These are phyloP conservation scores for Phragmatobia fuliginosa DNA, from an alignment of 2,888 invertebrate genomes.

Conservation along the genomic window DNA sequence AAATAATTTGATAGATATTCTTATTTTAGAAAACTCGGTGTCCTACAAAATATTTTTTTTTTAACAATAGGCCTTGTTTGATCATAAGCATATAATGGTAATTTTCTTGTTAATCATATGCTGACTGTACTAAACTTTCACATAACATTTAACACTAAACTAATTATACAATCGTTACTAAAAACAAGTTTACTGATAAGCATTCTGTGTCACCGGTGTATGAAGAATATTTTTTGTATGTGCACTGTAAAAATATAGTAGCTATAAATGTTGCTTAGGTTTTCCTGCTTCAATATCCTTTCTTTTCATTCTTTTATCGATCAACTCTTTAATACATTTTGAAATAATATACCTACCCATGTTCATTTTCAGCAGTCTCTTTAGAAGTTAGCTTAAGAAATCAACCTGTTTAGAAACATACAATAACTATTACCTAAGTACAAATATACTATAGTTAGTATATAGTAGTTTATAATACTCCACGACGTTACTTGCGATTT, in stretches of 20 bases:
- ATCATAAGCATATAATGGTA: background rate
- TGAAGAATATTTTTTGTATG: background rate
- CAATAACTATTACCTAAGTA: too few species aligned
- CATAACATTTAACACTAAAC: background rate
- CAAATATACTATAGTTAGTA: too few species aligned
- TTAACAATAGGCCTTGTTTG: background rate
- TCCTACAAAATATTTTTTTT: background rate
- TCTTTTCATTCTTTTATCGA: background rate
- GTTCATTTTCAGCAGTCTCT: too few species aligned
- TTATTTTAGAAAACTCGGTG: background rate
- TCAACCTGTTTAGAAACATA: too few species aligned
- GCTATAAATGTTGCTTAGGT: background rate
- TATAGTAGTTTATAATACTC: too few species aligned
- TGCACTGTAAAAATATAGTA: background rate
- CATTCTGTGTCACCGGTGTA: background rate
- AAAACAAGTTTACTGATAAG: background rate
- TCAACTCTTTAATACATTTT: background rate
- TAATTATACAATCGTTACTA: background rate
- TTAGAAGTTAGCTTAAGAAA: too few species aligned
- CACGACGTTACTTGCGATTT: too few species aligned
- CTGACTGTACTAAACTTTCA: background rate
- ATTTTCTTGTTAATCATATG: background rate
- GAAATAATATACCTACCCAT: too few species aligned
- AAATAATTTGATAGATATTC: background rate
- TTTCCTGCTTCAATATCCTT: background rate